A percentile compares a stretch with the other conserved stretches of the same genome.
Evolutionary conservation across 1,140 invertebrate genomes (phyloP).

Genomic region (Drosophila albomicans): DNA sequence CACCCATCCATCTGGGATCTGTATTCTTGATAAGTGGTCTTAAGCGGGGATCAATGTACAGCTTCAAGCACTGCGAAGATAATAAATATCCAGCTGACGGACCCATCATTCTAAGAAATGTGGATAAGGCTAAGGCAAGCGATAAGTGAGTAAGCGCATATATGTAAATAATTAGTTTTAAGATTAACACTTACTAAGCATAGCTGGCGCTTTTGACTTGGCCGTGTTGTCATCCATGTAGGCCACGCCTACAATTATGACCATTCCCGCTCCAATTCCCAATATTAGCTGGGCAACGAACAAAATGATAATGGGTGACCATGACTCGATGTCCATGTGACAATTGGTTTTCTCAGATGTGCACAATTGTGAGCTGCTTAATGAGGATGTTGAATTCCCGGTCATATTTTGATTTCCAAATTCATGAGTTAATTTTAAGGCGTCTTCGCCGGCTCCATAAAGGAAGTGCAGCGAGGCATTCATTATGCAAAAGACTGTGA

Average conservation of each 20-base stretch:
- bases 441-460: constrained; percentile 90
- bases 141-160: not conserved
- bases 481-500: constrained; percentile 89
- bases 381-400: constrained; percentile 46
- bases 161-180: not conserved
- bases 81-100: constrained; percentile 89
- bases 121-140: constrained; percentile 87
- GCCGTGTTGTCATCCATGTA: constrained; percentile 90
- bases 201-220: constrained; percentile 88
- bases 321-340: constrained; percentile 84
- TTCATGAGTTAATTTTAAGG: constrained; percentile 88
- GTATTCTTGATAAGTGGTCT: constrained; percentile 88
- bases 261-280: constrained; percentile 88
- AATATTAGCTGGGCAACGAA: constrained; percentile 88
- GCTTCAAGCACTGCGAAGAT: constrained; percentile 88
- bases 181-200: constrained; percentile 86
- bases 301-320: constrained; percentile 86
- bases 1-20: constrained; percentile 91
- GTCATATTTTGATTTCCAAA: constrained; percentile 83
- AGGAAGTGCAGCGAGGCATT: constrained; percentile 90
- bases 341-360: constrained; percentile 32
- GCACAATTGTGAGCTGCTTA: constrained; percentile 50
- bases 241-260: constrained; percentile 88
- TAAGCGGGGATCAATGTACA: constrained; percentile 89
- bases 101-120: constrained; percentile 89